Percentiles rank a stretch among this genome's conserved stretches.
phyloP scores from a whole-genome alignment of 2,888 invertebrate species.

The Apodemia hepburni region DNA sequence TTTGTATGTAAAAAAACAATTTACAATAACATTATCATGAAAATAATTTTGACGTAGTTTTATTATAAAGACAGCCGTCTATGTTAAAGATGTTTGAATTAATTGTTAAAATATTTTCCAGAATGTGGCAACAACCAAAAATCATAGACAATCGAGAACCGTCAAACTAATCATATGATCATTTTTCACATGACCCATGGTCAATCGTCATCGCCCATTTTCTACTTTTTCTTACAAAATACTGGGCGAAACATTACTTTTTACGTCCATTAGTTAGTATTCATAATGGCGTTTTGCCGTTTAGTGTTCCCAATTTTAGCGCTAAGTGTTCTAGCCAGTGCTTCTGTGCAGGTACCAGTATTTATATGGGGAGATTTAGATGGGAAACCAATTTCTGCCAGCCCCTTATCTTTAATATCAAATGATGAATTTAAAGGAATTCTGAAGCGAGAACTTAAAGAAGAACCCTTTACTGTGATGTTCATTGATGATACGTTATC shows the following conservation, averaged over 20 bases:
- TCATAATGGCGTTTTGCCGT: constrained; percentile 71
- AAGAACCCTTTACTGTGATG: constrained; percentile 64
- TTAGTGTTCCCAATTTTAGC: constrained; percentile 61
- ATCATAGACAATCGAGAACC: constrained; percentile 49
- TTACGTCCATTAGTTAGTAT: constrained; percentile 56
- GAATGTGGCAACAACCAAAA: constrained; percentile 29
- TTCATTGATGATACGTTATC: constrained; percentile 78
- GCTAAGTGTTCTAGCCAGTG: constrained; percentile 55
- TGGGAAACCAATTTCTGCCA: constrained; percentile 41
- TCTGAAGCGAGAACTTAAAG: constrained; percentile 52
- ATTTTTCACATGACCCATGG: constrained; percentile 74
- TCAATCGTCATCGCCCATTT: constrained; percentile 60
- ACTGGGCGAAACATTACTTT: constrained; percentile 53
- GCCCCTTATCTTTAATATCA: constrained; percentile 51
- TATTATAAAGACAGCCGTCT: too few species aligned
- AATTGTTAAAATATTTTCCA: too few species aligned
- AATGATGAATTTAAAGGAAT: constrained; percentile 52
- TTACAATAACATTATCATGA: too few species aligned
- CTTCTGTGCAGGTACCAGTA: constrained; percentile 76
- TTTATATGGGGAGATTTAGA: constrained; percentile 77
- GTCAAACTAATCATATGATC: constrained; percentile 73
- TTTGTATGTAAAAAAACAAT: too few species aligned
- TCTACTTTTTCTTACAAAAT: constrained; percentile 57
- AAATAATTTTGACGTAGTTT: too few species aligned
- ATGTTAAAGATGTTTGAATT: too few species aligned